Conservation (phyloP, 1,140 invertebrate genomes). For the Magallana angulata region DNA sequence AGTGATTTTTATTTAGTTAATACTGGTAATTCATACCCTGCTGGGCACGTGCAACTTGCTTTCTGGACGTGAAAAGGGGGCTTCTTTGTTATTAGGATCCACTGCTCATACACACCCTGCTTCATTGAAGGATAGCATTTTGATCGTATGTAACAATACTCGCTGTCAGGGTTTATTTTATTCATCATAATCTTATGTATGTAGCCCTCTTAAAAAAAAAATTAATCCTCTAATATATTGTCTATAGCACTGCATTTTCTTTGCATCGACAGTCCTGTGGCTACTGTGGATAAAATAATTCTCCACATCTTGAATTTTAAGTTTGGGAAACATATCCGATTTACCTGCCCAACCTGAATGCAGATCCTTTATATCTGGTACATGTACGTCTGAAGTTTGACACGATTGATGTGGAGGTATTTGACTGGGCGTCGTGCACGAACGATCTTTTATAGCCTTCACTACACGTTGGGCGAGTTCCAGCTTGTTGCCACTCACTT, state of each 20-base stretch:
- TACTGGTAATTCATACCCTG: slow-evolving; percentile 46
- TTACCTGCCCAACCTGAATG: slow-evolving; percentile 46
- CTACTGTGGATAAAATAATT: slow-evolving; percentile 50
- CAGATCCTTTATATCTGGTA: slow-evolving; percentile 31
- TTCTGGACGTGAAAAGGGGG: slow-evolving; percentile 37
- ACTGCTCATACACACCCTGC: slow-evolving; percentile 44
- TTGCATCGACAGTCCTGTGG: slow-evolving; percentile 43
- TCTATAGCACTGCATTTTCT: slow-evolving; percentile 54
- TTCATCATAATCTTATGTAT: slow-evolving; percentile 57
- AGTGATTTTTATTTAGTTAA: slow-evolving; percentile 9
- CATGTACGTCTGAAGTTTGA: not conserved
- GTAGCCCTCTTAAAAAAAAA: slow-evolving; percentile 55
- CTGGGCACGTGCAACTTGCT: slow-evolving; percentile 51
- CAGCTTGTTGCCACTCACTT: slow-evolving; percentile 20
- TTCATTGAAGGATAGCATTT: slow-evolving; percentile 58
- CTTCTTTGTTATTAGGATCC: slow-evolving; percentile 48
- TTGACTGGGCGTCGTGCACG: not conserved
- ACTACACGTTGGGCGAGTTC: slow-evolving; percentile 11
- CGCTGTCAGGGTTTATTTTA: slow-evolving; percentile 34
- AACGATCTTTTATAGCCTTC: slow-evolving; percentile 1
- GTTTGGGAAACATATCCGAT: not conserved
- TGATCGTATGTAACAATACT: slow-evolving; percentile 52
- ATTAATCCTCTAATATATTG: slow-evolving; percentile 55
- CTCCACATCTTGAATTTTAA: slow-evolving; percentile 48
- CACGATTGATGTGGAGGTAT: not conserved